A percentile compares a stretch with the other conserved stretches of the same genome.
Evolutionary conservation across 2,888 invertebrate species (phyloP).

Genomic region (Nebria salina): DNA sequence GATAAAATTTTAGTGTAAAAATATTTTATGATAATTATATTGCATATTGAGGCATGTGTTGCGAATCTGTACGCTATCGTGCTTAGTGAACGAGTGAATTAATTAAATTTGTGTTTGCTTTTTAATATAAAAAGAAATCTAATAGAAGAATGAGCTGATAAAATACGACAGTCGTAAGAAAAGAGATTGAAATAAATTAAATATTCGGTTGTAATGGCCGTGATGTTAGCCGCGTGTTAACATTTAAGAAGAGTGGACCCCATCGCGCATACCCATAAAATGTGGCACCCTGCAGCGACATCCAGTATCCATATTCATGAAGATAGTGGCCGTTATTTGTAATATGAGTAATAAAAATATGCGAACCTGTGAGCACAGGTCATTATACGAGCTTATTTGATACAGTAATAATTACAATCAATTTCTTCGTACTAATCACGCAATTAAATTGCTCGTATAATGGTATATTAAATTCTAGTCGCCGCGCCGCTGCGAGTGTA

Average conservation of each 20-base stretch:
- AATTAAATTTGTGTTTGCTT: too few relatives aligned
- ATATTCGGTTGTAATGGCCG: neutral
- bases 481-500: neutral
- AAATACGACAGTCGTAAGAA: too few relatives aligned
- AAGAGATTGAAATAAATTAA: neutral
- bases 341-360: neutral
- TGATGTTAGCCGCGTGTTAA: neutral
- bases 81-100: too few relatives aligned
- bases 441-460: slow-evolving; percentile 17
- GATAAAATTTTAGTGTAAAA: neutral
- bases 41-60: too few relatives aligned
- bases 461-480: slow-evolving; percentile 17
- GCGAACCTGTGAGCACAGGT: slow-evolving; percentile 1
- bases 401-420: slow-evolving; percentile 21
- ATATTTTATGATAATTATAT: neutral
- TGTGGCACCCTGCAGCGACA: slow-evolving; percentile 16
- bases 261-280: neutral
- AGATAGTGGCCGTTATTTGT: neutral
- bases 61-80: too few relatives aligned
- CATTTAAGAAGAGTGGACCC: neutral
- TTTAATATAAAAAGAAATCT: too few relatives aligned
- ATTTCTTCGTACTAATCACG: slow-evolving; percentile 14
- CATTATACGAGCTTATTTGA: slow-evolving; percentile 15
- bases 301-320: slow-evolving; percentile 15
- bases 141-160: too few relatives aligned